A percentile compares a stretch with the other conserved stretches of the same genome.
Evolutionary conservation across 2,113 vertebrate genomes (phyloP).

Genomic region (Addax nasomaculatus): DNA sequence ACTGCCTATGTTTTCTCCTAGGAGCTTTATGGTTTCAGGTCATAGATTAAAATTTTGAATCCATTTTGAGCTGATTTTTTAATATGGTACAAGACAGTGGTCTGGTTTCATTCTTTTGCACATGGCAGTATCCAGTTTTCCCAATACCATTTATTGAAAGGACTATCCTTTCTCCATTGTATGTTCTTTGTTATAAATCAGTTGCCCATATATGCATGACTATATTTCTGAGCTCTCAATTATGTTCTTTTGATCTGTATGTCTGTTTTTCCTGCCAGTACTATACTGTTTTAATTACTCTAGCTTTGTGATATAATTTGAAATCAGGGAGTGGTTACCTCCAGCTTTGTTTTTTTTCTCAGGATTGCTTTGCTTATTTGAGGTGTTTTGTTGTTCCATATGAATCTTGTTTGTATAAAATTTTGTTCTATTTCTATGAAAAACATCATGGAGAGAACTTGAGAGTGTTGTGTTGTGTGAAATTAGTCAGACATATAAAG

Average conservation of each 20-base stretch:
- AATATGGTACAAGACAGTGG: neutral
- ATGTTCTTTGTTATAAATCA: neutral
- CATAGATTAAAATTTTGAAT: neutral
- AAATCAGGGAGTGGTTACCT: neutral
- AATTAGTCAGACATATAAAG: neutral
- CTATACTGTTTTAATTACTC: neutral
- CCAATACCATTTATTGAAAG: neutral
- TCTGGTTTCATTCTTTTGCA: neutral
- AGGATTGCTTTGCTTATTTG: neutral
- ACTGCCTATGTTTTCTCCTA: neutral
- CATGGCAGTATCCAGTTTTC: neutral
- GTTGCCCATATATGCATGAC: neutral
- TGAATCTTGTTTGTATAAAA: neutral
- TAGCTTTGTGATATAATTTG: neutral
- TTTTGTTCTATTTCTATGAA: neutral
- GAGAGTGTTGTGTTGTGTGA: neutral
- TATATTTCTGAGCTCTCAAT: neutral
- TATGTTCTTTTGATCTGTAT: neutral
- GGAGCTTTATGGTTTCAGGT: neutral
- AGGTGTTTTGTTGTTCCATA: neutral
- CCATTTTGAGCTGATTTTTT: neutral
- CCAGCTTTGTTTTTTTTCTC: neutral
- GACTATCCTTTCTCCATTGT: neutral
- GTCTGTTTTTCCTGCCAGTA: neutral
- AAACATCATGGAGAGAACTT: neutral